Evolutionary conservation across 2,888 invertebrate species (phyloP).

Genomic region (Oscheius sp.): DNA sequence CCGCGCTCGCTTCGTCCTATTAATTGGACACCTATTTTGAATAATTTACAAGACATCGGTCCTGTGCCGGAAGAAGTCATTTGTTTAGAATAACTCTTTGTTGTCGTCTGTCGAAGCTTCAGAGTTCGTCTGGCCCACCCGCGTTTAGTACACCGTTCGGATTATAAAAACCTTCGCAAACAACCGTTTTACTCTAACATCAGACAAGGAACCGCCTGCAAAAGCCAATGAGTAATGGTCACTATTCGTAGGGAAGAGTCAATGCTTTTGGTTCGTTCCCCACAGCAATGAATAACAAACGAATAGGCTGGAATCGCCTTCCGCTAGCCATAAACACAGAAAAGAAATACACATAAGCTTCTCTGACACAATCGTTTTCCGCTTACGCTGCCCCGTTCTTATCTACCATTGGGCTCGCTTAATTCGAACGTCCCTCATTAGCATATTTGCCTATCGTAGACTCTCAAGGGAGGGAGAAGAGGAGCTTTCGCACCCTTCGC

Average conservation of each 20-base stretch:
- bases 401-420: conserved; percentile 12
- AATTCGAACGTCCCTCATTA: conserved; percentile 35
- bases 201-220: background rate
- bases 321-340: conserved; percentile 31
- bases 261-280: conserved; percentile 19
- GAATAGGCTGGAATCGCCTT: conserved; percentile 31
- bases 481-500: conserved; percentile 28
- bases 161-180: background rate
- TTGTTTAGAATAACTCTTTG: background rate
- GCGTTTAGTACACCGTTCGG: background rate
- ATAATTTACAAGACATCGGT: conserved; percentile 11
- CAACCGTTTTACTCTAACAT: background rate
- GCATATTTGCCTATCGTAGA: conserved; percentile 32
- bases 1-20: background rate
- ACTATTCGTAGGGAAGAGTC: too few relatives aligned
- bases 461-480: conserved; percentile 35
- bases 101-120: background rate
- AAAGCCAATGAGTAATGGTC: background rate
- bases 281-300: conserved; percentile 33
- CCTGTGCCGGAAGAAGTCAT: conserved; percentile 1
- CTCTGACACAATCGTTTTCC: background rate
- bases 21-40: conserved; percentile 17
- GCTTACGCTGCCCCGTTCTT: background rate
- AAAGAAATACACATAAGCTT: conserved; percentile 19
- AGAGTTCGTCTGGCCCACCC: background rate